These are phyloP conservation scores for Drosophila mimica DNA, from an alignment of 2,888 invertebrate species.

Conservation along the genomic window DNA sequence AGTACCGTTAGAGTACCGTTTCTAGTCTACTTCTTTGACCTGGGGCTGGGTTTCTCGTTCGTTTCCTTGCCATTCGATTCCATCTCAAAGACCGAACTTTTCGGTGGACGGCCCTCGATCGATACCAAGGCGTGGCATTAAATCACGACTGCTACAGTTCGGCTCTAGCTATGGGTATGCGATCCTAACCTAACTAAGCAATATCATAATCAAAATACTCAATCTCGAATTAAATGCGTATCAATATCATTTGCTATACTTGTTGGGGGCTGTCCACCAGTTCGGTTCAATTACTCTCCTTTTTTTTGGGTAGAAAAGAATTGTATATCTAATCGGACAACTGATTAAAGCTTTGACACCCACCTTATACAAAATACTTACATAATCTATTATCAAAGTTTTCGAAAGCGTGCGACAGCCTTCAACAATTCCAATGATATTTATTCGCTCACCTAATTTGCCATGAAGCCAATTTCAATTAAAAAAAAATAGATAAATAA, in stretches of 20 bases:
- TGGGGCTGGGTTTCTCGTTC: constrained; percentile 22
- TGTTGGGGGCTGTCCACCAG: constrained; percentile 85
- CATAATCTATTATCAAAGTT: constrained; percentile 80
- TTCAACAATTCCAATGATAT: constrained; percentile 82
- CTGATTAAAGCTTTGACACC: constrained; percentile 35
- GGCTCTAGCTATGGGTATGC: constrained; percentile 95
- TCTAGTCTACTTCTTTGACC: constrained; percentile 4
- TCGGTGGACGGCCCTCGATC: constrained; percentile 93
- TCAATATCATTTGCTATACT: constrained; percentile 76
- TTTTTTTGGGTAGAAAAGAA: constrained; percentile 21
- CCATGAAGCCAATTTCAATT: constrained; percentile 24
- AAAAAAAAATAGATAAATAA: neutral
- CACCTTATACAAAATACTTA: constrained; percentile 3
- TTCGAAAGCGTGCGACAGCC: constrained; percentile 85
- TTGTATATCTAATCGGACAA: constrained; percentile 26
- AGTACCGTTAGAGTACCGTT: neutral
- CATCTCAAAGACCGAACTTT: constrained; percentile 84
- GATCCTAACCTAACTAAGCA: constrained; percentile 59
- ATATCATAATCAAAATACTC: constrained; percentile 13
- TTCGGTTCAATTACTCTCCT: constrained; percentile 36
- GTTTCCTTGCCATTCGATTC: constrained; percentile 20
- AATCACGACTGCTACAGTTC: constrained; percentile 96
- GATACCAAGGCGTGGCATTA: constrained; percentile 95
- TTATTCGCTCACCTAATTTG: constrained; percentile 51
- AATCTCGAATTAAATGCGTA: constrained; percentile 40